phyloP scores from a whole-genome alignment of 1,140 invertebrate genomes.

The Xylocopa sonorina region DNA sequence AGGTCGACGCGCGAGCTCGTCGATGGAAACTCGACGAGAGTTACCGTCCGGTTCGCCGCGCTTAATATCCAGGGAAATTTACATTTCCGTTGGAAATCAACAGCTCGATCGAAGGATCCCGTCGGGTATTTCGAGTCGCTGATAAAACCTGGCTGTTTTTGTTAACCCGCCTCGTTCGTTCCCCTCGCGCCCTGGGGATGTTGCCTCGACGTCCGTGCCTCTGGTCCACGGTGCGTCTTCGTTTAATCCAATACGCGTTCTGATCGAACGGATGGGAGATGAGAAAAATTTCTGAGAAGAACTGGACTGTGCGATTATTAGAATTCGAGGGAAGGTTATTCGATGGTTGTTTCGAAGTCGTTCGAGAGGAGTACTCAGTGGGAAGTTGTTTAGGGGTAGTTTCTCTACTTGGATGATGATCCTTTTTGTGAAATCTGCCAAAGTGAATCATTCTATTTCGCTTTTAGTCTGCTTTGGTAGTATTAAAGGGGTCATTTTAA shows the following conservation, averaged over 20 bases:
- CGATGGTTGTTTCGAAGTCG: too few relatives aligned
- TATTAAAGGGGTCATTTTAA: too few relatives aligned
- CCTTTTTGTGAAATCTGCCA: too few relatives aligned
- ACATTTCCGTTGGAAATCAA: constrained; percentile 29
- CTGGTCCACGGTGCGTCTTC: neutral
- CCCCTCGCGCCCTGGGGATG: neutral
- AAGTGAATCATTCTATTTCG: too few relatives aligned
- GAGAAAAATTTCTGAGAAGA: too few relatives aligned
- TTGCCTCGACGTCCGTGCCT: neutral
- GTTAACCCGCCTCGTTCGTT: neutral
- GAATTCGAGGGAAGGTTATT: too few relatives aligned
- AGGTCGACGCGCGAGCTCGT: neutral
- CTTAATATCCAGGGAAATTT: constrained; percentile 31
- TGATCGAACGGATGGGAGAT: neutral
- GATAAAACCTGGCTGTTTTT: constrained; percentile 11
- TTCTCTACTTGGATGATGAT: too few relatives aligned
- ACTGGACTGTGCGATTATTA: too few relatives aligned
- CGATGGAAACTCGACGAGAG: neutral
- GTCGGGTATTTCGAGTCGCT: neutral
- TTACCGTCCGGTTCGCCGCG: neutral
- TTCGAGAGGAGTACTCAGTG: neutral
- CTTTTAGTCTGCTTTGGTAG: too few relatives aligned
- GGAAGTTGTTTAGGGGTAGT: too few relatives aligned
- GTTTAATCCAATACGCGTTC: neutral
- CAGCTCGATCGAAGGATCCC: neutral